These are phyloP conservation scores for Microcaecilia unicolor DNA, from an alignment of 2,797 vertebrate genomes.

Conservation along the genomic window DNA sequence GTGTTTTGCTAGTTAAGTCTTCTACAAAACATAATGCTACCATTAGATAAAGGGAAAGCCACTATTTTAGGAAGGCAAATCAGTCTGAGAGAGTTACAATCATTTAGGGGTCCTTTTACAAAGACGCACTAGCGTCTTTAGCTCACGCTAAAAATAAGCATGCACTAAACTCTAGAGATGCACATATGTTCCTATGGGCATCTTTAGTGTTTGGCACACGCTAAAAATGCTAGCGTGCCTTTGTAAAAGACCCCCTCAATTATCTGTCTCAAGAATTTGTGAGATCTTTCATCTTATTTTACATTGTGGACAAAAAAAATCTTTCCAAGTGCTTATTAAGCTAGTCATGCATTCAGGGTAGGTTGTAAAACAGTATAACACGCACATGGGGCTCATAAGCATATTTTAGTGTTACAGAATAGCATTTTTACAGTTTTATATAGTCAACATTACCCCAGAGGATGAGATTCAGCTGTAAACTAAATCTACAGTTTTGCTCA, in stretches of 20 bases:
- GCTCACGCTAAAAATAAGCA: too few species aligned
- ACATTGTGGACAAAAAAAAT: slow-evolving; percentile 1
- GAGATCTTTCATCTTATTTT: slow-evolving; percentile 27
- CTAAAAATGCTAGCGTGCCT: too few species aligned
- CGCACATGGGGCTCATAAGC: slow-evolving; percentile 48
- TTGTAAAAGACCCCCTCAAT: too few species aligned
- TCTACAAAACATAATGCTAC: not conserved
- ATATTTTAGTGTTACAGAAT: slow-evolving; percentile 51
- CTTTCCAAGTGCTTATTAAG: slow-evolving; percentile 51
- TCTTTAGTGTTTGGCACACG: too few species aligned
- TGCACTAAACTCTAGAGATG: too few species aligned
- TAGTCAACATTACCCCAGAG: slow-evolving; percentile 46
- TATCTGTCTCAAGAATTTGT: slow-evolving; percentile 18
- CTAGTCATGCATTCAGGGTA: slow-evolving; percentile 43
- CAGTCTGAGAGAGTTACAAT: slow-evolving; percentile 12
- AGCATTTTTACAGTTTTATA: slow-evolving; percentile 54
- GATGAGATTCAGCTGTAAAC: slow-evolving; percentile 48
- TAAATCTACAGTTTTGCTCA: slow-evolving; percentile 50
- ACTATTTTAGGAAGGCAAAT: slow-evolving; percentile 3
- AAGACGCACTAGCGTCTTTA: too few species aligned
- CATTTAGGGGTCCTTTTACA: too few species aligned
- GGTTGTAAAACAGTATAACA: slow-evolving; percentile 44
- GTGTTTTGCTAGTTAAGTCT: not conserved
- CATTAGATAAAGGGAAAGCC: not conserved
- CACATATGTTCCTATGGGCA: too few species aligned